A percentile compares a stretch with the other conserved stretches of the same genome.
Conservation (phyloP, 2,888 invertebrate genomes). For the Branchellion lobata region DNA sequence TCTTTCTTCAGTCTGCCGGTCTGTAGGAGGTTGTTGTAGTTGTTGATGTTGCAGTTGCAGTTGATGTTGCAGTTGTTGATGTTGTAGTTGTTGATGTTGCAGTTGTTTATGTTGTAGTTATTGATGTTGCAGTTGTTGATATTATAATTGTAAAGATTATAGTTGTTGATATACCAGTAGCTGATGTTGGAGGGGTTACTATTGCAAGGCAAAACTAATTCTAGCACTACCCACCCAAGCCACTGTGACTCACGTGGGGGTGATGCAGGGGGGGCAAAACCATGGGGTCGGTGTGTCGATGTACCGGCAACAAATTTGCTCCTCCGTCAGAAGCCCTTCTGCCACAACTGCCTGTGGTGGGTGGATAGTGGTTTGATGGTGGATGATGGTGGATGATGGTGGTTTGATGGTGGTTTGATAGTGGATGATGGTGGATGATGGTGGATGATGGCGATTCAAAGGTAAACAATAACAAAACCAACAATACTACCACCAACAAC, state of each 20-base stretch:
- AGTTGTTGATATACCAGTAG: too few species aligned
- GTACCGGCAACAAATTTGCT: slow-evolving; percentile 47
- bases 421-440: too few species aligned
- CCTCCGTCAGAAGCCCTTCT: slow-evolving; percentile 50
- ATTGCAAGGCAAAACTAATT: too few species aligned
- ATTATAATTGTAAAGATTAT: too few species aligned
- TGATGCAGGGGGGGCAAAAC: not conserved
- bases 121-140: too few species aligned
- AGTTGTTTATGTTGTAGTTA: too few species aligned
- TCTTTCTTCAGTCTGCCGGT: slow-evolving; percentile 40
- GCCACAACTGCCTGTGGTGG: slow-evolving; percentile 6
- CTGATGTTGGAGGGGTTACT: too few species aligned
- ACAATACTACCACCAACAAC: too few species aligned
- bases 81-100: too few species aligned
- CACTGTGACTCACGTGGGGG: not conserved
- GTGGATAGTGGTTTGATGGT: not conserved
- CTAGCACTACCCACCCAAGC: not conserved
- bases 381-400: not conserved
- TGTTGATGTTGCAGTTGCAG: slow-evolving; percentile 55
- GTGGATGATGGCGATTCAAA: too few species aligned
- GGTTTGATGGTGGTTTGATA: too few species aligned
- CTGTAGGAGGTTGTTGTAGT: not conserved
- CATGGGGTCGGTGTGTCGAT: slow-evolving; percentile 26
- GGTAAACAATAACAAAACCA: too few species aligned
- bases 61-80: slow-evolving; percentile 67